Percentiles rank a stretch among this genome's conserved stretches.
These are phyloP conservation scores for Aphaenogaster rudis DNA, from an alignment of 1,140 invertebrate genomes.

Conservation along the genomic window DNA sequence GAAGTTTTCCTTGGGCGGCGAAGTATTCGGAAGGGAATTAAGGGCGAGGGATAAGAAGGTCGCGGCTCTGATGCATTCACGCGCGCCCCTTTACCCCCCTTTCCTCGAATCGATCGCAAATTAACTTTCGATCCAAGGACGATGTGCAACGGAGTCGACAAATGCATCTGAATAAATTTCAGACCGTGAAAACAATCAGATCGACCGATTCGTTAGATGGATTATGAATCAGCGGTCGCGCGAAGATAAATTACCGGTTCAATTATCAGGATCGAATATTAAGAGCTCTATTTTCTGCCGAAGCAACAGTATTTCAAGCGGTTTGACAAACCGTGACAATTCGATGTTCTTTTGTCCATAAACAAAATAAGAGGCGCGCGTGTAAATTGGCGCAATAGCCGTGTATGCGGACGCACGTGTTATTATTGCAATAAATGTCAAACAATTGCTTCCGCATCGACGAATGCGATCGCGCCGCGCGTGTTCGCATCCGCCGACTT, in stretches of 20 bases:
- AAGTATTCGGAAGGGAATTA: constrained; percentile 67
- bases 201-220: not conserved
- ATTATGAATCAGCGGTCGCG: not conserved
- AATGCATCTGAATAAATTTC: not conserved
- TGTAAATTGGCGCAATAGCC: constrained; percentile 17
- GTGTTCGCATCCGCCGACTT: not conserved
- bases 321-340: not conserved
- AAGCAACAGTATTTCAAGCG: not conserved
- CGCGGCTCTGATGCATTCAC: not conserved
- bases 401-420: not conserved
- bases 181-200: not conserved
- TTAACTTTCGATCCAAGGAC: constrained; percentile 15
- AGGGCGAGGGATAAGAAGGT: constrained; percentile 38
- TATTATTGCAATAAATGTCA: constrained; percentile 32
- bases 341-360: not conserved
- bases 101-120: constrained; percentile 5
- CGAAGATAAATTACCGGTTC: not conserved
- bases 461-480: not conserved
- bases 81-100: not conserved
- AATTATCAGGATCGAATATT: not conserved
- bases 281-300: not conserved
- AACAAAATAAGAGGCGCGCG: not conserved
- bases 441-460: constrained; percentile 18
- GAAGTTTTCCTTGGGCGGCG: constrained; percentile 61
- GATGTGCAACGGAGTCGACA: not conserved